Evolutionary conservation across 2,797 vertebrate genomes (phyloP).

Genomic region (Alauda arvensis): DNA sequence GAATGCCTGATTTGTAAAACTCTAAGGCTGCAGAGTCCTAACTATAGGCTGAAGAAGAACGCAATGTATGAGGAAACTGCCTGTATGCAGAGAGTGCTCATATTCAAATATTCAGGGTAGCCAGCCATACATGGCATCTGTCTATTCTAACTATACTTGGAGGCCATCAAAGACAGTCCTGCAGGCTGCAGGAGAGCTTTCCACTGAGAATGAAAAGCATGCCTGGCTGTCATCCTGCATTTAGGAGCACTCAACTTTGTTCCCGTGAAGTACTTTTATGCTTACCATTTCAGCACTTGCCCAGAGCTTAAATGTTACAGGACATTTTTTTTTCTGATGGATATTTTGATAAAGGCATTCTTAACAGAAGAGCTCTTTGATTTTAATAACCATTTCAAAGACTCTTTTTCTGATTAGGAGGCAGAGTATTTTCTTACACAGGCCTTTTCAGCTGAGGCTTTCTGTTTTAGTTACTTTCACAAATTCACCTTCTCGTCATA

Average conservation of each 20-base stretch:
- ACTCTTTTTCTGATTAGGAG: not conserved
- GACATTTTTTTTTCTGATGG: not conserved
- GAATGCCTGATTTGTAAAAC: not conserved
- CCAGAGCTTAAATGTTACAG: not conserved
- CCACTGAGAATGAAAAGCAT: not conserved
- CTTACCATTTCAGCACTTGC: not conserved
- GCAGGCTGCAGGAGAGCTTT: not conserved
- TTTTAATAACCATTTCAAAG: constrained; percentile 23
- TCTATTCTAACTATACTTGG: not conserved
- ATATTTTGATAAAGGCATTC: constrained; percentile 24
- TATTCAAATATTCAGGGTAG: not conserved
- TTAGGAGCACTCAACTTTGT: not conserved
- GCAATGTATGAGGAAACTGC: not conserved
- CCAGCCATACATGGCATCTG: not conserved
- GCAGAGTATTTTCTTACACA: not conserved
- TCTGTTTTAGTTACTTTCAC: constrained; percentile 28
- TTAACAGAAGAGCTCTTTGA: constrained; percentile 25
- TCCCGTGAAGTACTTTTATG: not conserved
- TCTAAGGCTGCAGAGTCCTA: not conserved
- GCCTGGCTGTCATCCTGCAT: not conserved
- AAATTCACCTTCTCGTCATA: constrained; percentile 14
- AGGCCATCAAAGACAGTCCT: not conserved
- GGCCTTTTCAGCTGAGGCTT: not conserved
- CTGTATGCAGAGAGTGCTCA: not conserved
- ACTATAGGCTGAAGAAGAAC: not conserved